Conservation (phyloP, 2,888 invertebrate species). For the Andrena trimmerana region DNA sequence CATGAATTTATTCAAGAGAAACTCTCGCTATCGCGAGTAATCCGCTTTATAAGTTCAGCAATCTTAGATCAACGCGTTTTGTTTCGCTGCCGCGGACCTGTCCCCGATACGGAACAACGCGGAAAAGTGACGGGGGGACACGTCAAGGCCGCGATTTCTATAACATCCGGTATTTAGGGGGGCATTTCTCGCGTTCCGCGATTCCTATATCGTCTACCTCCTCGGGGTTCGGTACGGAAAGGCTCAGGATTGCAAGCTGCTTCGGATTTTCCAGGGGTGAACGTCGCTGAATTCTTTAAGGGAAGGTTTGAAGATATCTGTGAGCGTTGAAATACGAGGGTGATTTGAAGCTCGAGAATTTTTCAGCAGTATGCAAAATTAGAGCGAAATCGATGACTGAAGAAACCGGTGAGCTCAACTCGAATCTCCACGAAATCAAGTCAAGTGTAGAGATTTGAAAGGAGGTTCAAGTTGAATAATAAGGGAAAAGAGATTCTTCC, state of each 20-base stretch:
- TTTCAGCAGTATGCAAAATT: too few relatives aligned
- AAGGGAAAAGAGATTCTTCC: too few relatives aligned
- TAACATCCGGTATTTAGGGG: slow-evolving; percentile 35
- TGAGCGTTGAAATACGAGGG: too few relatives aligned
- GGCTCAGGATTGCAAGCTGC: background rate
- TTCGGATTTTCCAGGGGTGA: slow-evolving; percentile 17
- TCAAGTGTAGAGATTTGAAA: too few relatives aligned
- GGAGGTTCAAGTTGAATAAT: too few relatives aligned
- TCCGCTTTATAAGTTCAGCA: slow-evolving; percentile 60
- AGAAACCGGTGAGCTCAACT: too few relatives aligned
- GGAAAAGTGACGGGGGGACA: slow-evolving; percentile 41
- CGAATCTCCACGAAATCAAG: too few relatives aligned
- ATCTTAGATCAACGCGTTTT: slow-evolving; percentile 53
- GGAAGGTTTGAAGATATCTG: too few relatives aligned
- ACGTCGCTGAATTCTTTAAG: too few relatives aligned
- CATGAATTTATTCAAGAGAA: slow-evolving; percentile 72
- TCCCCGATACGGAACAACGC: slow-evolving; percentile 53
- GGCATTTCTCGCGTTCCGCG: background rate
- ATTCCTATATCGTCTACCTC: too few relatives aligned
- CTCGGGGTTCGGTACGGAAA: background rate
- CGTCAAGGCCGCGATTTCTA: background rate
- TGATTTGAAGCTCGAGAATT: too few relatives aligned
- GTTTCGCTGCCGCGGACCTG: slow-evolving; percentile 29
- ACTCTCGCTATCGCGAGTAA: slow-evolving; percentile 36
- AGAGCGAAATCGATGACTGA: too few relatives aligned